Evolutionary conservation across 2,888 invertebrate genomes (phyloP).

Genomic region (Tricholauxania praeusta): DNA sequence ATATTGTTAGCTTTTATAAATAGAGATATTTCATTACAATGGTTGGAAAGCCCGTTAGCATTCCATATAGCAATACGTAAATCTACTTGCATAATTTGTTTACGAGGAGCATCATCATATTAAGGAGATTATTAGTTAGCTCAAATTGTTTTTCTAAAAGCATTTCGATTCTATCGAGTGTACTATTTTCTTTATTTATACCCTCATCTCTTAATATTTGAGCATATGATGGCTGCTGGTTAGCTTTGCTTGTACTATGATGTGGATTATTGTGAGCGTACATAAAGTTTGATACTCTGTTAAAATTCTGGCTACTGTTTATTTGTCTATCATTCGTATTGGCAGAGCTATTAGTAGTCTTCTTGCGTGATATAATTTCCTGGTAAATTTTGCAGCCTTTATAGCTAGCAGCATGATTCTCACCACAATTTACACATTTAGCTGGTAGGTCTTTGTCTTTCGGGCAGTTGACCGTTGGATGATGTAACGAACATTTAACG

Average conservation of each 20-base stretch:
- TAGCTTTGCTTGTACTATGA: no score
- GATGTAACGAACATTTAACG: slow-evolving; percentile 1
- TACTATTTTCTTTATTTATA: neutral
- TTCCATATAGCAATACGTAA: slow-evolving; percentile 22
- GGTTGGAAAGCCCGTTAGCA: no score
- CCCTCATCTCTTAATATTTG: neutral
- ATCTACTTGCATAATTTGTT: slow-evolving; percentile 32
- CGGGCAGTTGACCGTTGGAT: neutral
- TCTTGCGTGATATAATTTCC: neutral
- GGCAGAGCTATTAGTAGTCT: neutral
- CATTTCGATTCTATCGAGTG: neutral
- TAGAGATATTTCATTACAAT: no score
- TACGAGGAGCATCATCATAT: slow-evolving; percentile 24
- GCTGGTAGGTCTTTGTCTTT: neutral
- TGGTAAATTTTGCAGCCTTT: slow-evolving; percentile 28
- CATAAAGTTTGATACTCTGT: neutral
- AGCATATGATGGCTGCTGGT: neutral
- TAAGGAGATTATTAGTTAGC: slow-evolving; percentile 14
- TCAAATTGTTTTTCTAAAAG: neutral
- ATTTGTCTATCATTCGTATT: neutral
- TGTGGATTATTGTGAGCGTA: no score
- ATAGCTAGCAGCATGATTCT: slow-evolving; percentile 32
- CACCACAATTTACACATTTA: slow-evolving; percentile 3
- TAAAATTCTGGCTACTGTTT: neutral
- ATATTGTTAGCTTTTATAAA: no score